A percentile compares a stretch with the other conserved stretches of the same genome.
These are phyloP conservation scores for Tokudaia muenninki DNA, from an alignment of 2,797 vertebrate genomes.

Conservation along the genomic window DNA sequence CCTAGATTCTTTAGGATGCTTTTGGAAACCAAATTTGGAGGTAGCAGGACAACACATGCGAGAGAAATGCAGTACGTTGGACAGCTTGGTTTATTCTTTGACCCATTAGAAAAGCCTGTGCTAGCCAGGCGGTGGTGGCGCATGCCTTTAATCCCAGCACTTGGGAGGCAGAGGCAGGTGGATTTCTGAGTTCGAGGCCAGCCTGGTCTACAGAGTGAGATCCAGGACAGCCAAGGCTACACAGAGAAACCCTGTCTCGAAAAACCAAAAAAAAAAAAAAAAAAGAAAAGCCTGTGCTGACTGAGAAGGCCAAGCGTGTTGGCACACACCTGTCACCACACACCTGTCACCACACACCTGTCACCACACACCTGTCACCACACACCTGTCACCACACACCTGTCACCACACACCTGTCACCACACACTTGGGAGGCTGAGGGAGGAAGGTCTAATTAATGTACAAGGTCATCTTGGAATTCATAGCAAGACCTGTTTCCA, in stretches of 20 bases:
- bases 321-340: not conserved
- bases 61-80: not conserved
- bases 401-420: not conserved
- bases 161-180: too few relatives aligned
- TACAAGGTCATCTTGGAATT: not conserved
- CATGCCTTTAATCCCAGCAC: too few relatives aligned
- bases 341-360: not conserved
- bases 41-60: not conserved
- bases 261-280: too few relatives aligned
- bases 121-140: too few relatives aligned
- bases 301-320: too few relatives aligned
- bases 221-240: too few relatives aligned
- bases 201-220: too few relatives aligned
- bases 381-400: not conserved
- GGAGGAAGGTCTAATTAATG: too few relatives aligned
- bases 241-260: too few relatives aligned
- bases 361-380: not conserved
- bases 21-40: not conserved
- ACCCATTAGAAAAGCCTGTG: not conserved
- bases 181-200: too few relatives aligned
- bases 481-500: not conserved
- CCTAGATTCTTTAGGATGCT: not conserved
- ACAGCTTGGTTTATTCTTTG: not conserved
- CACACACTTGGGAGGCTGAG: not conserved
- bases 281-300: conserved; percentile 2